Percentiles rank a stretch among this genome's conserved stretches.
Conservation (phyloP, 2,113 vertebrate genomes). For the Motacilla alba region DNA sequence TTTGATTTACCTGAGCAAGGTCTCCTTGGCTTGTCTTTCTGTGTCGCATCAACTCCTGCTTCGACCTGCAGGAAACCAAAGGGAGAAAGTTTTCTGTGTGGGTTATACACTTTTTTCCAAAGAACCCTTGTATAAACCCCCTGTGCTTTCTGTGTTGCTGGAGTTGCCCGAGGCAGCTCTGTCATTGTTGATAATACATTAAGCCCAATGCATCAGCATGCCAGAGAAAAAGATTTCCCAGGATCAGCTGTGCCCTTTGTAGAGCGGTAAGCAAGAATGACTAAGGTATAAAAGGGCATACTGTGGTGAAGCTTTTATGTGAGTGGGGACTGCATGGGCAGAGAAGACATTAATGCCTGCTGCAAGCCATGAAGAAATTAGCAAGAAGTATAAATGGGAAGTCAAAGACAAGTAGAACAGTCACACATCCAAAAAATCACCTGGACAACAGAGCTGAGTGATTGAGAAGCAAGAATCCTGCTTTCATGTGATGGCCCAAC, state of each 20-base stretch:
- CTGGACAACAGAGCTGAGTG: not conserved
- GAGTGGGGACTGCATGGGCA: not conserved
- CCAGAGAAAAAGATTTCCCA: not conserved
- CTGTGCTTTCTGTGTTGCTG: slow-evolving; percentile 1
- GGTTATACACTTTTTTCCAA: not conserved
- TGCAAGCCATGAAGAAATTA: not conserved
- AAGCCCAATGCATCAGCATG: slow-evolving; percentile 6
- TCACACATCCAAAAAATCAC: not conserved
- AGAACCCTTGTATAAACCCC: not conserved
- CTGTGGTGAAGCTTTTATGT: not conserved
- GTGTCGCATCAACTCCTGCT: not conserved
- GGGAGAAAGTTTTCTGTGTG: not conserved
- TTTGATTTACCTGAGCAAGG: not conserved
- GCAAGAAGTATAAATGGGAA: not conserved
- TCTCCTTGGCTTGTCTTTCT: not conserved
- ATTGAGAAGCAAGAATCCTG: not conserved
- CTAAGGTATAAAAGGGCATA: not conserved
- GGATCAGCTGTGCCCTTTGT: slow-evolving; percentile 26
- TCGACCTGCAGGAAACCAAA: not conserved
- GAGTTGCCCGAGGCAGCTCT: slow-evolving; percentile 33
- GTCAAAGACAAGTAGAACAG: not conserved
- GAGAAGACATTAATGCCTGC: not conserved
- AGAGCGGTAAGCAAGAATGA: not conserved
- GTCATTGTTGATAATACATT: slow-evolving; percentile 26
- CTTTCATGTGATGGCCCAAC: not conserved